phyloP scores from a whole-genome alignment of 1,140 invertebrate species.

The Pararge aegeria region DNA sequence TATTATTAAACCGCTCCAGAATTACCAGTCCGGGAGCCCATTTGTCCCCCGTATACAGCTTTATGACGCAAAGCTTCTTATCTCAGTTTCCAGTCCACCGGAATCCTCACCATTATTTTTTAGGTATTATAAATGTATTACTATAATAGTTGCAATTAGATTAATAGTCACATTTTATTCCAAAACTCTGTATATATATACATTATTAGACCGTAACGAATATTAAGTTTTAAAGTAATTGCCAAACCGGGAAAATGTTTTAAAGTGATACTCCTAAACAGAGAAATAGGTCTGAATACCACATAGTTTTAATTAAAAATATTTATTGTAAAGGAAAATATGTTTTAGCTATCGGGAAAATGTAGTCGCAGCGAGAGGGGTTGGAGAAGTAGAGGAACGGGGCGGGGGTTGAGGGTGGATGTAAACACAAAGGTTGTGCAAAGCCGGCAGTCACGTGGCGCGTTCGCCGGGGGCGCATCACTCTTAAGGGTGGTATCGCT shows the following conservation, averaged over 20 bases:
- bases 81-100: constrained; percentile 49
- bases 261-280: too few relatives aligned
- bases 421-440: constrained; percentile 71
- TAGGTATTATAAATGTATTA: neutral
- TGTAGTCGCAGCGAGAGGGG: constrained; percentile 30
- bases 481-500: constrained; percentile 62
- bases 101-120: constrained; percentile 9
- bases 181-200: too few relatives aligned
- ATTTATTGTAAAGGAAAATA: constrained; percentile 1
- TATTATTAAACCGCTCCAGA: constrained; percentile 1
- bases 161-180: too few relatives aligned
- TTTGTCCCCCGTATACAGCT: constrained; percentile 34
- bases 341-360: constrained; percentile 10
- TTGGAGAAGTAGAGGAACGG: constrained; percentile 34
- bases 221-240: too few relatives aligned
- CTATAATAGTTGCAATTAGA: too few relatives aligned
- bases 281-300: too few relatives aligned
- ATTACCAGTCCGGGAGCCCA: constrained; percentile 1
- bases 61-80: constrained; percentile 57
- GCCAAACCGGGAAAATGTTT: too few relatives aligned
- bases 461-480: constrained; percentile 73
- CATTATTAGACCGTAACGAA: too few relatives aligned
- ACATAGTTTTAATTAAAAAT: too few relatives aligned
- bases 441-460: constrained; percentile 74
- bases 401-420: constrained; percentile 43